These are phyloP conservation scores for Leptocoma aspasia DNA, from an alignment of 2,113 vertebrate species.

Conservation along the genomic window DNA sequence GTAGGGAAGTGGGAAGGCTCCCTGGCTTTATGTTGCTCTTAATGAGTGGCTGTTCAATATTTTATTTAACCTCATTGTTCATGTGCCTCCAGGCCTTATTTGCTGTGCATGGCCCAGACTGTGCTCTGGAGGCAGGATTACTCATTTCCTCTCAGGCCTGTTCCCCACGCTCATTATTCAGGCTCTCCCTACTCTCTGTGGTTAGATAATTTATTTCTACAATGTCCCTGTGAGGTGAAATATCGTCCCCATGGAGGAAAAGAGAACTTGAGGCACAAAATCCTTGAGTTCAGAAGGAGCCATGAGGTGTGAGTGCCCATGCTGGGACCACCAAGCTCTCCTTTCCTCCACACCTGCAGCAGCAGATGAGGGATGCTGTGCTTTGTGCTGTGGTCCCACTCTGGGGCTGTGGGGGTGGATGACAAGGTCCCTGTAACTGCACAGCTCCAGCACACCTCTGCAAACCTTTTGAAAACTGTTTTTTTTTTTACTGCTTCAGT, in stretches of 20 bases:
- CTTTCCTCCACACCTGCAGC: neutral
- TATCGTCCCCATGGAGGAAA: neutral
- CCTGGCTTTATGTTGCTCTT: neutral
- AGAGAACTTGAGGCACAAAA: neutral
- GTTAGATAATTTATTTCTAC: neutral
- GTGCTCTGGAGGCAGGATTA: neutral
- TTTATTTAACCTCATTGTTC: constrained; percentile 27
- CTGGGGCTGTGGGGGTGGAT: neutral
- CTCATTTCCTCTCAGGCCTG: constrained; percentile 3
- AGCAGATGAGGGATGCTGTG: neutral
- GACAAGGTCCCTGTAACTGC: neutral
- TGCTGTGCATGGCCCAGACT: neutral
- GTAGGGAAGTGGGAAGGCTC: neutral
- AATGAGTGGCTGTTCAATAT: constrained; percentile 28
- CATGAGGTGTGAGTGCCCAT: accelerated
- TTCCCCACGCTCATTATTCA: neutral
- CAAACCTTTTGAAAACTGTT: neutral
- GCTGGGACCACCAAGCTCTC: neutral
- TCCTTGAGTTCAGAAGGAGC: neutral
- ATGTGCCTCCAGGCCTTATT: neutral
- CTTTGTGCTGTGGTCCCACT: neutral
- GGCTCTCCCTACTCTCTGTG: neutral
- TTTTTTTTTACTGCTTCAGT: neutral
- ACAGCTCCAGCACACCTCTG: neutral
- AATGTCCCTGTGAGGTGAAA: neutral